Evolutionary conservation across 1,140 invertebrate genomes (phyloP), one percentile per base, ranked within the genome.

Genomic region (Drepana arcuata): DNA sequence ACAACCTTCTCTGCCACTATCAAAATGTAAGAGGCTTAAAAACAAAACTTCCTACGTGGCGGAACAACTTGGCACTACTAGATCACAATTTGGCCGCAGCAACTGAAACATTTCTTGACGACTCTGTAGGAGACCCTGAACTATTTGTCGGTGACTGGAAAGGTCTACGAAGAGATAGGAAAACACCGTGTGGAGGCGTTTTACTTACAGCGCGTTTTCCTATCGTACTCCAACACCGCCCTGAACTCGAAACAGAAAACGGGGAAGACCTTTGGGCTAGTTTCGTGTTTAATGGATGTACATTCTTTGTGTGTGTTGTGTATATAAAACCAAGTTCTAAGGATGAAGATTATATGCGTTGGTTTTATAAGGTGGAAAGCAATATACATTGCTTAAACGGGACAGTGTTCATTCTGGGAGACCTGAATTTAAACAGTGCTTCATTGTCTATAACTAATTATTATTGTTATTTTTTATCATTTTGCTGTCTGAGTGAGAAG

Each of bases 381-480:
- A 21, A 21, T 21, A 21, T 9, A 21, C 4, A 5, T 21, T 21
- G 4, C 9, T 9, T 21, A 21, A 21, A 4, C 9, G 9, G 9
- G 4, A 4, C 18, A 21, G 9, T 21, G 9, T 9, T 21, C 4
- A 21, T 21, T 14, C 33, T 21, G 7, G 23, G 21, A n/a, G 32
- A 16, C 7, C 12, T 34, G 14, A 34, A 34, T 11, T 11, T 37
- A 5, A 37, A 37, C 11, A 37, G 36, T 24, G 36, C 36, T 2
- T 31, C 27, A 7, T 14, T 1, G 11, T 29, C 12, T 24, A 18
- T 39, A 21, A 9, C 2, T 2, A 11, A 11, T 14, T 38, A 38
- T 15, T 38, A 21, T 14, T 29, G 6, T 12, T 38, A 38, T 38
- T 38, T 36, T 14, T 1, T 27, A 16, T 27, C 24, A 2, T 16